Conservation (phyloP, 2,113 vertebrate species). For the Pomatostomus ruficeps region DNA sequence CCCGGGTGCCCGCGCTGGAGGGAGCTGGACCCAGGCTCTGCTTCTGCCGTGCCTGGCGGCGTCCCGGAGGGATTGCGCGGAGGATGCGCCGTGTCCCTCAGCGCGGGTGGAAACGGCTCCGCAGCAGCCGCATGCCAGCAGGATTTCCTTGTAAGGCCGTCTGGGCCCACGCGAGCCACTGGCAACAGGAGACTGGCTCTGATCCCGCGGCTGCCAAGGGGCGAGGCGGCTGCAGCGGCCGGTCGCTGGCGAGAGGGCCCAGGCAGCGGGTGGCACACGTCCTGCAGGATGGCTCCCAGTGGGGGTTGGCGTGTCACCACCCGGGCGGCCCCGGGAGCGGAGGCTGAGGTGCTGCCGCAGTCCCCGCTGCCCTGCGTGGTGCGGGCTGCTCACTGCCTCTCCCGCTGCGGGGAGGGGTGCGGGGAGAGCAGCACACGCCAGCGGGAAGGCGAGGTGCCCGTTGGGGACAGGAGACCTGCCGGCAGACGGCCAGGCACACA, state of each 20-base stretch:
- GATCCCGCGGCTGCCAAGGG: neutral
- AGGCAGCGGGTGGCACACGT: neutral
- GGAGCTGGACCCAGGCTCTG: neutral
- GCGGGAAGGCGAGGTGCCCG: neutral
- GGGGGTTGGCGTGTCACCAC: neutral
- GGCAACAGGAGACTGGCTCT: neutral
- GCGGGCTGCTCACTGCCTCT: neutral
- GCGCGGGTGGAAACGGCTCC: neutral
- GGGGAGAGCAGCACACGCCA: neutral
- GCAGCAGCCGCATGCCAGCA: neutral
- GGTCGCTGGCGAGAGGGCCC: neutral
- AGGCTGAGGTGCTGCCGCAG: neutral
- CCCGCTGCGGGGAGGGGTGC: neutral
- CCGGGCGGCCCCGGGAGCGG: too few relatives aligned
- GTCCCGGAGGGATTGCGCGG: fast-evolving
- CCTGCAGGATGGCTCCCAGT: neutral
- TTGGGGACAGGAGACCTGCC: neutral
- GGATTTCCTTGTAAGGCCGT: neutral
- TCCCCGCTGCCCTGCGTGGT: neutral
- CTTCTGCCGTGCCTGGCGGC: neutral
- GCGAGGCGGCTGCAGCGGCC: neutral
- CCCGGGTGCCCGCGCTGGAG: neutral
- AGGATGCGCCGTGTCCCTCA: neutral
- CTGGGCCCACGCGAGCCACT: neutral
- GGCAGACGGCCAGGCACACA: neutral